Percentiles rank a stretch among this genome's conserved stretches.
These are phyloP conservation scores for Mythimna lalbum DNA, from an alignment of 2,888 invertebrate genomes.

Conservation along the genomic window DNA sequence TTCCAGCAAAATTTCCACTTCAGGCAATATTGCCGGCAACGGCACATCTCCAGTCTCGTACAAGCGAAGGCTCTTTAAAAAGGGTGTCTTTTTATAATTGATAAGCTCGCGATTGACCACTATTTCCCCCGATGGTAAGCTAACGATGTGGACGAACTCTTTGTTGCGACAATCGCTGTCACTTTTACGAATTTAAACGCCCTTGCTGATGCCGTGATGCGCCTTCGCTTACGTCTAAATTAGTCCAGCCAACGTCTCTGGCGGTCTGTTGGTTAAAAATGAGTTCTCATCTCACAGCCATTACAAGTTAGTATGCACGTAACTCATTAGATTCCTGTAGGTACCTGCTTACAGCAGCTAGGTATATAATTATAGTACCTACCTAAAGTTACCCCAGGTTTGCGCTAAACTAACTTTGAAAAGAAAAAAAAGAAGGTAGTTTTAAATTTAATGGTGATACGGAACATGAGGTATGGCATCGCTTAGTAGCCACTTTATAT, in stretches of 20 bases:
- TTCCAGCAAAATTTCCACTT: no score
- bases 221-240: no score
- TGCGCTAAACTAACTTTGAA: not conserved
- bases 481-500: not conserved
- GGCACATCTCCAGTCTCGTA: no score
- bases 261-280: not conserved
- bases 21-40: no score
- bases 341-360: not conserved
- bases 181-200: no score
- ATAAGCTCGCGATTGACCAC: no score
- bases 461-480: not conserved
- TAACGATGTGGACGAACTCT: no score
- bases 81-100: no score
- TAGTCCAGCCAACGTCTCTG: not conserved
- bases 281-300: conserved; percentile 11
- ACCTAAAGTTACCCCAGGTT: not conserved
- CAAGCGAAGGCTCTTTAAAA: no score
- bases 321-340: not conserved
- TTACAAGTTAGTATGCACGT: not conserved
- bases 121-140: no score
- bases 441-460: not conserved
- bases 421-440: not conserved
- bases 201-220: no score
- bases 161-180: no score
- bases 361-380: not conserved